Conservation (phyloP, 23 tunicate genomes). For the Oikopleura albicans region DNA sequence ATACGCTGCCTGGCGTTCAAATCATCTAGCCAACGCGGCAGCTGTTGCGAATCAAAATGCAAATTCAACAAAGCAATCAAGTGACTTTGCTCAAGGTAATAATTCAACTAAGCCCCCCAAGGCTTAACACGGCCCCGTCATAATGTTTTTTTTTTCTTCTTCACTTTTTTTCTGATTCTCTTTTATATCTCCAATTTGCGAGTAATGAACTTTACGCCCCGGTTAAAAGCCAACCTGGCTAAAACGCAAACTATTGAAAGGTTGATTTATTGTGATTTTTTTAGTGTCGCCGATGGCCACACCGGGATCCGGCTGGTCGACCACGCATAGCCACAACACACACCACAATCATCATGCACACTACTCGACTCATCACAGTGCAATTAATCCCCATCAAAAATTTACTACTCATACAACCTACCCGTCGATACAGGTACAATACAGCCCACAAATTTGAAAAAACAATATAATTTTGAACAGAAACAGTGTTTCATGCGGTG, state of each 20-base stretch:
- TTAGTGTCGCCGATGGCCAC: neutral
- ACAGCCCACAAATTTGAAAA: neutral
- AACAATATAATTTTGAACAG: neutral
- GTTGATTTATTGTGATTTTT: no score
- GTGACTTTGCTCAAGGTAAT: neutral
- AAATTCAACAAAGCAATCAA: neutral
- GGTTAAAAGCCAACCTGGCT: no score
- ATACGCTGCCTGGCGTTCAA: neutral
- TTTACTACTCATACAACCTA: neutral
- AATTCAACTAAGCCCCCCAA: no score
- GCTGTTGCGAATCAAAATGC: neutral
- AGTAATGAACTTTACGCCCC: no score
- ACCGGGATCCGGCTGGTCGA: neutral
- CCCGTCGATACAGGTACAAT: neutral
- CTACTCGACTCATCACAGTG: neutral
- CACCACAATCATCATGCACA: no score
- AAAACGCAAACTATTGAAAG: neutral
- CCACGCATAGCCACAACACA: neutral
- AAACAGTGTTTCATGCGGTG: no score
- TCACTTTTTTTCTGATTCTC: no score
- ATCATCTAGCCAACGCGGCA: neutral
- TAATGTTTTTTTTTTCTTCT: no score
- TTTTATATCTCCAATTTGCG: no score
- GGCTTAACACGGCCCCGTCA: no score
- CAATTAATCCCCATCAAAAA: neutral